Percentiles rank a stretch among this genome's conserved stretches.
Conservation (phyloP, 2,113 vertebrate genomes). For the Formicarius rufipectus region DNA sequence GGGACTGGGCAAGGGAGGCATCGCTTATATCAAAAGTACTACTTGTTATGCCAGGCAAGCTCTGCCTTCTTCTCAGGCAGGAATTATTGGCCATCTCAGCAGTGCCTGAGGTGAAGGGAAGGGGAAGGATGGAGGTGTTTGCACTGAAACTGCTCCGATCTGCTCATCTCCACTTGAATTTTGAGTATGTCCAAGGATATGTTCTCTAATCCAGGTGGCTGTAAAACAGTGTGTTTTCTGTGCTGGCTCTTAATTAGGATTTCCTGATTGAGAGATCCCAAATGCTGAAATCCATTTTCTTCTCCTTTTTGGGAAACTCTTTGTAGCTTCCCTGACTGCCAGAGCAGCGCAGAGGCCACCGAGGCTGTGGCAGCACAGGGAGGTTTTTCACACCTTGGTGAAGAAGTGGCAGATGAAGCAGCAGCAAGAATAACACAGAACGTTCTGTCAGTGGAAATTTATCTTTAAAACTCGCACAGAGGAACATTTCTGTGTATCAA, state of each 20-base stretch:
- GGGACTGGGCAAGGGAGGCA: not conserved
- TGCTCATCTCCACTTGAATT: not conserved
- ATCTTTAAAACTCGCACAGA: not conserved
- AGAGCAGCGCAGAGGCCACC: not conserved
- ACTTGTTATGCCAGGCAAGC: not conserved
- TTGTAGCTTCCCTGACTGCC: not conserved
- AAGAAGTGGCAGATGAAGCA: constrained; percentile 30
- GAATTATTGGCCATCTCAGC: not conserved
- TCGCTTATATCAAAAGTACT: not conserved
- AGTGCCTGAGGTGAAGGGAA: not conserved
- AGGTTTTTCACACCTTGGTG: not conserved
- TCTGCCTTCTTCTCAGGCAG: not conserved
- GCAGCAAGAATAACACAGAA: constrained; percentile 25
- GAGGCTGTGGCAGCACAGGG: not conserved
- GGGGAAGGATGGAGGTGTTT: not conserved
- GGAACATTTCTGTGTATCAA: not conserved
- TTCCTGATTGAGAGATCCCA: not conserved
- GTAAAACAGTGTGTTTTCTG: not conserved
- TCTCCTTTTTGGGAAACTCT: not conserved
- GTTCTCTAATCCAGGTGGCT: not conserved
- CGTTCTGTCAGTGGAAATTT: constrained; percentile 46
- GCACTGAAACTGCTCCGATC: not conserved
- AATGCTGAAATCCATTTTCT: not conserved
- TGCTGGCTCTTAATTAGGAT: not conserved
- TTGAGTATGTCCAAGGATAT: not conserved